Conservation (phyloP, 2,797 vertebrate species). For the Chelidonichthys spinosus region DNA sequence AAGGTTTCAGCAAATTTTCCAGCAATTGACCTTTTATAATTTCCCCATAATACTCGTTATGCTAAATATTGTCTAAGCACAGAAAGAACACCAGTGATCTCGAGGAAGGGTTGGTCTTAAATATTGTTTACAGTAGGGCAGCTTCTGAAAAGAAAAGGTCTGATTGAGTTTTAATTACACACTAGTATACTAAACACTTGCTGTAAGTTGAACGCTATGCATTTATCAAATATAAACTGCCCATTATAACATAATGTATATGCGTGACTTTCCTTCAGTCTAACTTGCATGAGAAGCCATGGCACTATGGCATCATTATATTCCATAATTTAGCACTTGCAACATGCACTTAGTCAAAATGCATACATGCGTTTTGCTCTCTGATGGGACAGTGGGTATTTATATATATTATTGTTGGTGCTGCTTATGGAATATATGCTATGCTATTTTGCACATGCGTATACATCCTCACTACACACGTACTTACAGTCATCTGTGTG, state of each 20-base stretch:
- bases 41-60: constrained; percentile 10
- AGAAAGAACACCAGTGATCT: constrained; percentile 6
- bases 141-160: constrained; percentile 13
- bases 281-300: constrained; percentile 35
- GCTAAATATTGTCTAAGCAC: constrained; percentile 6
- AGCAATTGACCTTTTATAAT: neutral
- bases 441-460: constrained; percentile 5
- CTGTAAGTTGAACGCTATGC: constrained; percentile 11
- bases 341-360: constrained; percentile 40
- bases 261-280: constrained; percentile 21
- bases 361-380: constrained; percentile 31
- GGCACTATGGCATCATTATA: constrained; percentile 35
- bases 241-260: constrained; percentile 24
- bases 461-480: constrained; percentile 13
- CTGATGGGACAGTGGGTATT: neutral
- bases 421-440: constrained; percentile 20
- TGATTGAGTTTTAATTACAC: constrained; percentile 34
- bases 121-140: constrained; percentile 28
- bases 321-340: constrained; percentile 56
- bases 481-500: constrained; percentile 33
- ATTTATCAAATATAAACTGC: constrained; percentile 25
- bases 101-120: constrained; percentile 18
- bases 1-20: constrained; percentile 1
- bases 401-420: constrained; percentile 8
- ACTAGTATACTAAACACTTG: neutral